phyloP scores from a whole-genome alignment of 2,888 invertebrate species.

The Heliothis peltigera region DNA sequence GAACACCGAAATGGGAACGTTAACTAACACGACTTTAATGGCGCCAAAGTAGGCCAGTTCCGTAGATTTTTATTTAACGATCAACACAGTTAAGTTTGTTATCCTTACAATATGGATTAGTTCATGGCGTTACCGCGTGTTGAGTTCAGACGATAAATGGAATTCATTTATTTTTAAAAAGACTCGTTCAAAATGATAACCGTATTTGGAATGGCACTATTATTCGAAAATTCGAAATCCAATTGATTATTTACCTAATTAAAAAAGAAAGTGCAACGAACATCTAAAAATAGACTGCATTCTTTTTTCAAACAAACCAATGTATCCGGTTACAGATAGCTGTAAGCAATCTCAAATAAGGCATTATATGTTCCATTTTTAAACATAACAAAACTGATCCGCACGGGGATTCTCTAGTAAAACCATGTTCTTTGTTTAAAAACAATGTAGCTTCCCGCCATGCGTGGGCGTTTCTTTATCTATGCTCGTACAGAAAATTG shows the following conservation, averaged over 20 bases:
- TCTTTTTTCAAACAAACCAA: not conserved
- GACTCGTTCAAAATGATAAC: not conserved
- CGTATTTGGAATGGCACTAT: no score
- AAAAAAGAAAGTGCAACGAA: not conserved
- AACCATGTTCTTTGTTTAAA: slow-evolving; percentile 27
- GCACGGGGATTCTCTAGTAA: not conserved
- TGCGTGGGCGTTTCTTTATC: slow-evolving; percentile 24
- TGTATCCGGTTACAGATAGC: not conserved
- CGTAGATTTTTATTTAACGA: slow-evolving; percentile 43
- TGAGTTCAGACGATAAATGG: not conserved
- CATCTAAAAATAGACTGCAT: not conserved
- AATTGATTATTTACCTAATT: no score
- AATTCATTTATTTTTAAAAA: not conserved
- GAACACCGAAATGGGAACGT: slow-evolving; percentile 32
- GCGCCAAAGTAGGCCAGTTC: slow-evolving; percentile 42
- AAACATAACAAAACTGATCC: not conserved
- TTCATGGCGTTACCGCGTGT: slow-evolving; percentile 14
- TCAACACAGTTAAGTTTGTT: slow-evolving; percentile 14
- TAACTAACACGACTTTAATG: slow-evolving; percentile 51
- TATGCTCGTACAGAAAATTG: slow-evolving; percentile 27
- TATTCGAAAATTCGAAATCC: no score
- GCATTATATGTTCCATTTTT: not conserved
- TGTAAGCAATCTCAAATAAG: not conserved
- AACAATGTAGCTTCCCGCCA: slow-evolving; percentile 25
- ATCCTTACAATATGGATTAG: slow-evolving; percentile 38